phyloP scores from a whole-genome alignment of 2,888 invertebrate genomes.

The Caenorhabditis afra region DNA sequence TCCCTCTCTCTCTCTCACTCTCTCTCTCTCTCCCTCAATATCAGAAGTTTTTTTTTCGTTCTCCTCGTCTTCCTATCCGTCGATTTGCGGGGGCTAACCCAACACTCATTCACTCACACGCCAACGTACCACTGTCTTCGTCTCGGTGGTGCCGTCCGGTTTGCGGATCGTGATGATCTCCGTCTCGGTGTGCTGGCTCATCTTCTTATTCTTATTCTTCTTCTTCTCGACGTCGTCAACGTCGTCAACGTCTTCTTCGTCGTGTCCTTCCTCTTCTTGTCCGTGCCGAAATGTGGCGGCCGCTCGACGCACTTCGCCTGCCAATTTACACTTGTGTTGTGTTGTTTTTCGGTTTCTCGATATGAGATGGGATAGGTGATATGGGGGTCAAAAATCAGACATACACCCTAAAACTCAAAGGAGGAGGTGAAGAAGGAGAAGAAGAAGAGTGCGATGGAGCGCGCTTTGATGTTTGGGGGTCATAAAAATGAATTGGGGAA shows the following conservation, averaged over 20 bases:
- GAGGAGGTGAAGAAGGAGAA: slow-evolving; percentile 19
- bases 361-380: neutral
- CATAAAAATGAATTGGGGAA: slow-evolving; percentile 30
- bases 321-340: slow-evolving; percentile 17
- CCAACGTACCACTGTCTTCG: slow-evolving; percentile 64
- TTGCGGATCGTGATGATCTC: slow-evolving; percentile 66
- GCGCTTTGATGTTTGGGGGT: no score
- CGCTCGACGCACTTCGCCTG: slow-evolving; percentile 60
- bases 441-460: no score
- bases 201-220: slow-evolving; percentile 32
- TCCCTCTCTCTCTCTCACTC: no score
- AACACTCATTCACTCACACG: slow-evolving; percentile 20
- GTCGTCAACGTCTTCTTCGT: no score
- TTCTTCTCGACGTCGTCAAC: no score
- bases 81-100: neutral
- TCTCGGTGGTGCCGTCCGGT: slow-evolving; percentile 67
- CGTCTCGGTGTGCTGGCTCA: slow-evolving; percentile 29
- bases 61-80: slow-evolving; percentile 7
- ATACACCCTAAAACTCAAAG: neutral
- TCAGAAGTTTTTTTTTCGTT: slow-evolving; percentile 34
- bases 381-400: slow-evolving; percentile 41
- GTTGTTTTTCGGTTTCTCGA: no score
- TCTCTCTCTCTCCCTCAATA: no score
- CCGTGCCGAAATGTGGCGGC: slow-evolving; percentile 37
- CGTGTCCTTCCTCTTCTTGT: slow-evolving; percentile 41